A percentile compares a stretch with the other conserved stretches of the same genome.
Conservation (phyloP, 2,888 invertebrate species). For the Morinoia aosen region DNA sequence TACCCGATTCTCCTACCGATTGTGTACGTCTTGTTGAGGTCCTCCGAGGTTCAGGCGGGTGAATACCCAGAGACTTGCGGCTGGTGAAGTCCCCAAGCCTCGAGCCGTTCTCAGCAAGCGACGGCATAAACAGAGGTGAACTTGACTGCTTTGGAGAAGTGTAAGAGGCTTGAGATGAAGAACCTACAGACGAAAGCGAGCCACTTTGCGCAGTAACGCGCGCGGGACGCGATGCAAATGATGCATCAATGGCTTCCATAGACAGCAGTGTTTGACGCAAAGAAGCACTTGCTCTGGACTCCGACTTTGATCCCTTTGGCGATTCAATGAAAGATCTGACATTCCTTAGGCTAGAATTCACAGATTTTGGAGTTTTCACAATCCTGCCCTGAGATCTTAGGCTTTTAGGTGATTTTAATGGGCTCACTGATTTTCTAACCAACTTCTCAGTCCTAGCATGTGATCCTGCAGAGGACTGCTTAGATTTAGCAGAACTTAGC, state of each 20-base stretch:
- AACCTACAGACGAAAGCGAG: neutral
- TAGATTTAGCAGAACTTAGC: too few species aligned
- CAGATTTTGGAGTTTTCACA: slow-evolving; percentile 34
- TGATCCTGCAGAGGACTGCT: neutral
- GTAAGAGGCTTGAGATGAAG: slow-evolving; percentile 1
- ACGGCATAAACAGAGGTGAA: slow-evolving; percentile 19
- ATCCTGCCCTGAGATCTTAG: neutral
- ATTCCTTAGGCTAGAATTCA: neutral
- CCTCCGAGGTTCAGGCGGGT: neutral
- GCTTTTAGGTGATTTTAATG: slow-evolving; percentile 18
- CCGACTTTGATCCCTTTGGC: neutral
- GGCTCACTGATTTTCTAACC: neutral
- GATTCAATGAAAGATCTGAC: slow-evolving; percentile 10
- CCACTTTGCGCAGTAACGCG: neutral
- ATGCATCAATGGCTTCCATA: neutral
- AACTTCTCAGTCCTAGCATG: neutral
- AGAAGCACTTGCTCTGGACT: slow-evolving; percentile 22
- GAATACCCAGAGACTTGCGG: slow-evolving; percentile 44
- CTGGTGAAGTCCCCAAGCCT: slow-evolving; percentile 29
- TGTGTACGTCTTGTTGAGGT: neutral
- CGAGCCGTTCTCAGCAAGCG: slow-evolving; percentile 23
- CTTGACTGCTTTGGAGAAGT: slow-evolving; percentile 31
- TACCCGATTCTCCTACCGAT: neutral
- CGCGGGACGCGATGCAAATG: neutral
- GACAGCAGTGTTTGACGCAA: slow-evolving; percentile 13